These are phyloP conservation scores for Nannobrachium achirus DNA, from an alignment of 2,113 vertebrate species.

Conservation along the genomic window DNA sequence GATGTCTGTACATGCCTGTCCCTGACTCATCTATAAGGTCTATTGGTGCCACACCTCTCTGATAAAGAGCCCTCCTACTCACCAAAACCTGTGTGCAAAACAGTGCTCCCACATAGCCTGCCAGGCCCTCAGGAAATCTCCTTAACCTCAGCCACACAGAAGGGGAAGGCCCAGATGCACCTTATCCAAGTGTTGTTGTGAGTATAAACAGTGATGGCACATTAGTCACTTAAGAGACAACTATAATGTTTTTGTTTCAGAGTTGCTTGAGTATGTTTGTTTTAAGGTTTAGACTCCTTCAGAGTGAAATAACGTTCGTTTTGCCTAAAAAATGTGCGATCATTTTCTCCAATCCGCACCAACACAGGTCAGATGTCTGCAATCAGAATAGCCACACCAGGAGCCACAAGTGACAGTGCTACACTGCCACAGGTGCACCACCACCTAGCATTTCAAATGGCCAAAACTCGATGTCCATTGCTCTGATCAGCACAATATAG, in stretches of 20 bases:
- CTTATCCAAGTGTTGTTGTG: conserved; percentile 21
- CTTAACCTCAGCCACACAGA: conserved; percentile 45
- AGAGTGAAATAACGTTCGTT: no score
- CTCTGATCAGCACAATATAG: no score
- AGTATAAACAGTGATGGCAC: conserved; percentile 9
- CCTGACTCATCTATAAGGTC: conserved; percentile 76
- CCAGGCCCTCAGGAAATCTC: conserved; percentile 54
- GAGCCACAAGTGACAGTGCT: no score
- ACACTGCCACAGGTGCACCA: no score
- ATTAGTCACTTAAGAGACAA: background rate
- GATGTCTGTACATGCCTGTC: conserved; percentile 70
- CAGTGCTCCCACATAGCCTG: conserved; percentile 68
- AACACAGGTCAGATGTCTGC: no score
- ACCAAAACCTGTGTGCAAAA: conserved; percentile 60
- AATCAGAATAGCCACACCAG: no score
- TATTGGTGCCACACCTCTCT: conserved; percentile 68
- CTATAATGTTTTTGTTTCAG: background rate
- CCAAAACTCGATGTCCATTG: no score
- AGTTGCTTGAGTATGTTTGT: background rate
- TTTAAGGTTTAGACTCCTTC: no score
- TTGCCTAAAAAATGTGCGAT: no score
- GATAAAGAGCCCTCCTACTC: conserved; percentile 69
- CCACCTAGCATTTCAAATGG: no score
- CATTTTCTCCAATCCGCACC: no score
- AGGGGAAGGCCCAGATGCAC: conserved; percentile 22